These are phyloP conservation scores for Chaetodon auriga DNA, from an alignment of 2,113 vertebrate species.

Conservation along the genomic window DNA sequence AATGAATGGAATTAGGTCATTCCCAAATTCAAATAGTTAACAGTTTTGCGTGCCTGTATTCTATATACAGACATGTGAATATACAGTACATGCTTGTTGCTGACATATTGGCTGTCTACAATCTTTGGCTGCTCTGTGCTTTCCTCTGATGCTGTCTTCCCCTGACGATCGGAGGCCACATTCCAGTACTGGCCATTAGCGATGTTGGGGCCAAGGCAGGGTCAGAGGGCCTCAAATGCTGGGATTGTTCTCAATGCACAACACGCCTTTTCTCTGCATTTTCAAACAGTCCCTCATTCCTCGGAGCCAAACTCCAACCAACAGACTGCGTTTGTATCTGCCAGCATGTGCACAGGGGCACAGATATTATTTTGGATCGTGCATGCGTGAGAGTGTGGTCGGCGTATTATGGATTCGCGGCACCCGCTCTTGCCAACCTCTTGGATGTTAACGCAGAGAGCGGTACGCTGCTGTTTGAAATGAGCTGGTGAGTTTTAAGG, in stretches of 20 bases:
- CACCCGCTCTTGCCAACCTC: not conserved
- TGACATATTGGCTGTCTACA: constrained; percentile 16
- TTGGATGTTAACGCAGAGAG: constrained; percentile 22
- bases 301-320: constrained; percentile 44
- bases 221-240: constrained; percentile 92
- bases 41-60: constrained; percentile 7
- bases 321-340: constrained; percentile 44
- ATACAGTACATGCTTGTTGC: constrained; percentile 30
- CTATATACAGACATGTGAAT: constrained; percentile 38
- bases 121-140: constrained; percentile 41
- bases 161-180: constrained; percentile 85
- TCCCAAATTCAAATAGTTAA: constrained; percentile 51
- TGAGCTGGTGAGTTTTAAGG: constrained; percentile 87
- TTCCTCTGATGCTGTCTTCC: constrained; percentile 64
- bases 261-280: constrained; percentile 91
- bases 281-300: constrained; percentile 72
- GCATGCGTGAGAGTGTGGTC: constrained; percentile 20
- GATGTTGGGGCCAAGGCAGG: constrained; percentile 91
- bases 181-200: constrained; percentile 94
- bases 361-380: constrained; percentile 45
- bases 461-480: constrained; percentile 69
- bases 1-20: constrained; percentile 65
- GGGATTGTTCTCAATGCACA: constrained; percentile 94
- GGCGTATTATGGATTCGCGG: constrained; percentile 2
- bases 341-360: constrained; percentile 38